Percentiles rank a stretch among this genome's conserved stretches.
These are phyloP conservation scores for Aegotheles bennettii DNA, from an alignment of 2,113 vertebrate genomes.

Conservation along the genomic window DNA sequence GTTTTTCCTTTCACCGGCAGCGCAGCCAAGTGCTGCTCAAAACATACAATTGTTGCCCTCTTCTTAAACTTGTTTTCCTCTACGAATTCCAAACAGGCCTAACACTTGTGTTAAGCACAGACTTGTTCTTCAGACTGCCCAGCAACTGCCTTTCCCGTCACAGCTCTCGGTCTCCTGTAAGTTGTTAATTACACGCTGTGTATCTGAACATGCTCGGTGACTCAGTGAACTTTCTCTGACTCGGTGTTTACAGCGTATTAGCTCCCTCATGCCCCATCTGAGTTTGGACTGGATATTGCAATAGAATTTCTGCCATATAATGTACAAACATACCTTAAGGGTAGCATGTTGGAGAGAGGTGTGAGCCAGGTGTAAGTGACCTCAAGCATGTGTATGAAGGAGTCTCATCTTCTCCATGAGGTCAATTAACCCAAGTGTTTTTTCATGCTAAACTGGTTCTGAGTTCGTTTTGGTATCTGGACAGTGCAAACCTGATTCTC, in stretches of 20 bases:
- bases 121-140: neutral
- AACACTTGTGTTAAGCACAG: neutral
- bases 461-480: neutral
- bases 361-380: neutral
- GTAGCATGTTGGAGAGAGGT: neutral
- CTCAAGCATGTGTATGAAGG: neutral
- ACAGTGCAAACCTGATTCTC: neutral
- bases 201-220: neutral
- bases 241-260: neutral
- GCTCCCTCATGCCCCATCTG: neutral
- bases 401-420: neutral
- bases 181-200: neutral
- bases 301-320: neutral
- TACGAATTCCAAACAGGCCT: neutral
- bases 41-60: neutral
- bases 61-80: neutral
- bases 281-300: neutral
- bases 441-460: neutral
- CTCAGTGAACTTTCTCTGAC: neutral
- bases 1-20: slow-evolving; percentile 9
- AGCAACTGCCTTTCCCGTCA: neutral
- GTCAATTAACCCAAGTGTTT: neutral
- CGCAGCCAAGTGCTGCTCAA: neutral
- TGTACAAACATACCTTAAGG: neutral
- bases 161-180: neutral